Base-by-base conservation (phyloP, 2,888 invertebrate species). In the Drosophila dives region DNA sequence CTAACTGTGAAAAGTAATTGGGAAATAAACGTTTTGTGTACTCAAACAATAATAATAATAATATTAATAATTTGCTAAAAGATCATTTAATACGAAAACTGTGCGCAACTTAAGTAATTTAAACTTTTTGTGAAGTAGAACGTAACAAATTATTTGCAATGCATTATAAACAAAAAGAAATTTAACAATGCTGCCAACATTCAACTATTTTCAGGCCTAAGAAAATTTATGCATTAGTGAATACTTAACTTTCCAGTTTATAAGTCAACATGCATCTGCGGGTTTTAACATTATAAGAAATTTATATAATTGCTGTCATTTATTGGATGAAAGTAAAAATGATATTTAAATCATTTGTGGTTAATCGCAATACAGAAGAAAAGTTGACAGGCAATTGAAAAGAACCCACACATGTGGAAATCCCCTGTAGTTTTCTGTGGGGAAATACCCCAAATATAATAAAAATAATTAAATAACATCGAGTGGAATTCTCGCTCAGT, bases 1-100 rank as follows among this genome's bases (percentile, higher is more conserved):
- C 78, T 36, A 72, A 75, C 67, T 84, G 58, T 75, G 78, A 17
- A 17, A 17, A 49, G n/a, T 17, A 17, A 5, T 26, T 10, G 5
- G 10, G 0, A 49, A 49, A 23, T 10, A 0, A 48, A 26, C 10
- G 12, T 45, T 45, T 7, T 12, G 20, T 45, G 3, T 20, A 12
- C 7, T 12, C 20, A 40, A 2, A 17, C 11, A 32, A 32, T 8
- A 33, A 33, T 4, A 40, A 17, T 15, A 11, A 11, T 3, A 33
- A 26, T 17, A 33, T 23, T 8, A 7, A 60, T 20, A 53, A 26
- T 11, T 17, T 23, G 12, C 0, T n/a, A 11, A 17, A 38, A 42
- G 12, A 38, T 33, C 12, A 26, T 20, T 40, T 26, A 15, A 49
- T 11, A 15, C 3, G 26, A 38, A 38, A 55, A n/a, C 38, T 38